Evolutionary conservation across 1,140 invertebrate species (phyloP).

Genomic region (Anastrepha ludens): DNA sequence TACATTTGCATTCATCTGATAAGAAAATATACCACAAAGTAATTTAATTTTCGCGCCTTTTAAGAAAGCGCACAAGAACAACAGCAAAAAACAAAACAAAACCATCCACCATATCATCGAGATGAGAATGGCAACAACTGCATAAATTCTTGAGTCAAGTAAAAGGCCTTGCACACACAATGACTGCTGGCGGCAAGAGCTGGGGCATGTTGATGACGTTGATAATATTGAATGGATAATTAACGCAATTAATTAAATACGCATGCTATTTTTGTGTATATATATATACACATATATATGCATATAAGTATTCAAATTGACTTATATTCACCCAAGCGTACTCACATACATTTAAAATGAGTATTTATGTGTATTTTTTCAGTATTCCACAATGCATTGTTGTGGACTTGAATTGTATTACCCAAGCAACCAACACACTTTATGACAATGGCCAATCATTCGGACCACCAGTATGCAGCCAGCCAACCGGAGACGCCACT

Average conservation of each 20-base stretch:
- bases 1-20: too few relatives aligned
- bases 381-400: too few relatives aligned
- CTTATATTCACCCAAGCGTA: background rate
- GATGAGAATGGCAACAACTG: background rate
- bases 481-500: conserved; percentile 1
- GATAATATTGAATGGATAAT: background rate
- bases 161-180: background rate
- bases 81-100: too few relatives aligned
- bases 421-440: background rate
- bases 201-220: background rate
- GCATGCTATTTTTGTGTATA: background rate
- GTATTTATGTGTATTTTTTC: too few relatives aligned
- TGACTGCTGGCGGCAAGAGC: background rate
- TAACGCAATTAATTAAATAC: background rate
- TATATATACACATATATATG: background rate
- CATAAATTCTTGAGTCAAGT: background rate
- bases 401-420: too few relatives aligned
- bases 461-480: background rate
- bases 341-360: background rate
- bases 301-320: background rate
- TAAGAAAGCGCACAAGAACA: too few relatives aligned
- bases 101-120: too few relatives aligned
- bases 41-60: too few relatives aligned
- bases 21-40: too few relatives aligned
- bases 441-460: background rate